Percentiles rank a stretch among this genome's conserved stretches.
Conservation (phyloP, 2,797 vertebrate genomes). For the Micropoecilia bifurca region DNA sequence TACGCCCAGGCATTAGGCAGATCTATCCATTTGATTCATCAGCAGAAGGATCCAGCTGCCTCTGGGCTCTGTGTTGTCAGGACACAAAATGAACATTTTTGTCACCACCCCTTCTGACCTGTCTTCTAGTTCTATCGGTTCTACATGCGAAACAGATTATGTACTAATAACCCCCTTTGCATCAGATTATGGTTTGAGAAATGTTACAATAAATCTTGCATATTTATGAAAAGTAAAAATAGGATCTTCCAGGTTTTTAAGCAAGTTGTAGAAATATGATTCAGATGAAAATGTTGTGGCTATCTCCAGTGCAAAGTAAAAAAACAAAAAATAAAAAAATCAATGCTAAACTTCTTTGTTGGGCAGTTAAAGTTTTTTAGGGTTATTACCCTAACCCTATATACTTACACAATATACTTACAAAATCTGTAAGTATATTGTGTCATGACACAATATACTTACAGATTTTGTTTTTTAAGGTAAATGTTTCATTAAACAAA, state of each 20-base stretch:
- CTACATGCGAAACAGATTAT: background rate
- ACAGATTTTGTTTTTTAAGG: too few species aligned
- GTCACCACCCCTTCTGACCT: slow-evolving; percentile 14
- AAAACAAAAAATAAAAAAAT: too few species aligned
- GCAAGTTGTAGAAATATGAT: background rate
- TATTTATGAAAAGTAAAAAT: background rate
- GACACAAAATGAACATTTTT: slow-evolving; percentile 37
- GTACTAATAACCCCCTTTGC: background rate
- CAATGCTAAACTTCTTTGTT: background rate
- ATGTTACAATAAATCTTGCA: background rate
- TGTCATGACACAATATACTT: too few species aligned
- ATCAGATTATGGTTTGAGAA: background rate
- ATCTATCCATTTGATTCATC: slow-evolving; percentile 45
- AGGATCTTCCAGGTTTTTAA: background rate
- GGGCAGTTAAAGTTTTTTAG: background rate
- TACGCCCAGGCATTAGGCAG: slow-evolving; percentile 38
- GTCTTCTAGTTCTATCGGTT: background rate
- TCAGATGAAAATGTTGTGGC: background rate
- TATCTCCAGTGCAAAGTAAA: background rate
- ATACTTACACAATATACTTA: too few species aligned
- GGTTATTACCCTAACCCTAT: too few species aligned
- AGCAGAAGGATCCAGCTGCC: slow-evolving; percentile 28
- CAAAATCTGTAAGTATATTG: too few species aligned
- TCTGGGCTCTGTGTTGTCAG: slow-evolving; percentile 35
- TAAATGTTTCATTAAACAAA: too few species aligned